phyloP scores from a whole-genome alignment of 2,888 invertebrate species.

The Sinodicranocentrus sp. region DNA sequence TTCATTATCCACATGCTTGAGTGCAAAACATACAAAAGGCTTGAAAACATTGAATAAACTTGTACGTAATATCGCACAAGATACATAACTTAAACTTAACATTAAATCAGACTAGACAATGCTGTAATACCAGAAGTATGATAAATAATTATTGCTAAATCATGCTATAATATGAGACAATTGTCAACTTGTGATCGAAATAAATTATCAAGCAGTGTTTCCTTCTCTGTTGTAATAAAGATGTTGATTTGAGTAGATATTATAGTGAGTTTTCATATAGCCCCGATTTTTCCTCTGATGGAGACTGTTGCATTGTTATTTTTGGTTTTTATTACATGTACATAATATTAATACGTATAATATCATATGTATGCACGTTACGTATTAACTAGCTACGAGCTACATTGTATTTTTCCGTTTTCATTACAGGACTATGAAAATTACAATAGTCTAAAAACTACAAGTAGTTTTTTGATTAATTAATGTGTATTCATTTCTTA shows the following conservation, averaged over 20 bases:
- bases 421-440: constrained; percentile 75
- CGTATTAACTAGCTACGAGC: constrained; percentile 3
- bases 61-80: neutral
- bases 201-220: too few species aligned
- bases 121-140: too few species aligned
- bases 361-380: neutral
- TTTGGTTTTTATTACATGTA: neutral
- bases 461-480: constrained; percentile 50
- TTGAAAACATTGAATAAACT: too few species aligned
- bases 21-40: too few species aligned
- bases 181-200: too few species aligned
- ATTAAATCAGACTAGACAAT: too few species aligned
- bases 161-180: too few species aligned
- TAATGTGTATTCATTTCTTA: constrained; percentile 67
- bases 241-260: too few species aligned
- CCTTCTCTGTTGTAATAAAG: too few species aligned
- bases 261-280: neutral
- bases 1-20: too few species aligned
- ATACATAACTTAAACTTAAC: neutral
- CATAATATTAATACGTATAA: constrained; percentile 18
- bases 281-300: neutral
- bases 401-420: constrained; percentile 24
- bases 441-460: constrained; percentile 72
- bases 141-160: too few species aligned
- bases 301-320: constrained; percentile 5